Conservation (phyloP, 2,797 vertebrate species). For the Acanthornis magna region DNA sequence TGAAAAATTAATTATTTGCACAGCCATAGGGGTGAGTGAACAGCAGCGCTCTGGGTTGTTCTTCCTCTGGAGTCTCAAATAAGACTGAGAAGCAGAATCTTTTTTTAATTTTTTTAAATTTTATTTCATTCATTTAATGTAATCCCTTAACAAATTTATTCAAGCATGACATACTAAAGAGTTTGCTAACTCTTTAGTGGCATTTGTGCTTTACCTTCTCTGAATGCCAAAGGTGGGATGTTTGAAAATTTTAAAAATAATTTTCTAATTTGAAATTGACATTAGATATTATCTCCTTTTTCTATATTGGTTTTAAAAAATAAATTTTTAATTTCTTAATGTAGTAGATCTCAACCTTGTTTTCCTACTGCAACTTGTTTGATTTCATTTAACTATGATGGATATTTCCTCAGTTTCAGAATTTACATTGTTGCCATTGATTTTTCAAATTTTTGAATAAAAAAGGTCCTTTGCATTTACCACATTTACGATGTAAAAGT, state of each 20-base stretch:
- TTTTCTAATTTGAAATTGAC: not conserved
- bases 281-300: not conserved
- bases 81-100: not conserved
- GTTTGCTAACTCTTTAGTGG: not conserved
- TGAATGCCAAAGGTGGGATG: not conserved
- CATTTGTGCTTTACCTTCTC: not conserved
- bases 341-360: not conserved
- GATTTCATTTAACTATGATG: not conserved
- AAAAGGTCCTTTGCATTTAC: not conserved
- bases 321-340: not conserved
- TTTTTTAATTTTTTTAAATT: not conserved
- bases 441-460: not conserved
- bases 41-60: not conserved
- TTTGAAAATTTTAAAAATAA: not conserved
- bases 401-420: not conserved
- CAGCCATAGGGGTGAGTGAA: not conserved
- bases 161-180: not conserved
- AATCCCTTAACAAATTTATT: not conserved
- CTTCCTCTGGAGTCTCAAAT: not conserved
- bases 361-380: not conserved
- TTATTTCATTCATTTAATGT: not conserved
- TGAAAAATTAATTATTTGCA: slow-evolving; percentile 31
- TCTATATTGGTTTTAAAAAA: not conserved
- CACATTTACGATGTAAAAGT: not conserved
- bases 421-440: not conserved